Evolutionary conservation across 2,113 vertebrate species (phyloP).

Genomic region (Sitta europaea): DNA sequence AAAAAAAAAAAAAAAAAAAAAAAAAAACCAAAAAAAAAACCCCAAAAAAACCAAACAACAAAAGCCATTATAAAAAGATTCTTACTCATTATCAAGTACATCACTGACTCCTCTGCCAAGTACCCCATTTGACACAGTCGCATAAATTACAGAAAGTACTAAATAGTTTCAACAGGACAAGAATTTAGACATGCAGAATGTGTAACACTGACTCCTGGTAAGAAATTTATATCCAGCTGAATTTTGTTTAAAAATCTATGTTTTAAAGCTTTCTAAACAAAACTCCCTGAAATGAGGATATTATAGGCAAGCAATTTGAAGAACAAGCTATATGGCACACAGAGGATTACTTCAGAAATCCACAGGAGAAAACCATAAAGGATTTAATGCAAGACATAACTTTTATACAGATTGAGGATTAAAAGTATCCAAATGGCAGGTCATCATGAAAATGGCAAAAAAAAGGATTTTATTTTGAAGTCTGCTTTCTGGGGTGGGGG

Average conservation of each 20-base stretch:
- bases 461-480: background rate
- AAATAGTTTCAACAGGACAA: background rate
- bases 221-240: background rate
- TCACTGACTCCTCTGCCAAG: background rate
- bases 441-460: constrained; percentile 2
- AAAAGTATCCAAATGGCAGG: background rate
- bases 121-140: background rate
- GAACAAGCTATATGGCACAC: background rate
- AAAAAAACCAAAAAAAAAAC: no score
- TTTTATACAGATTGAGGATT: constrained; percentile 46
- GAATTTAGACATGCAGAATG: background rate
- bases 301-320: background rate
- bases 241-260: background rate
- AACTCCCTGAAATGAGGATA: background rate
- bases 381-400: constrained; percentile 26
- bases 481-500: background rate
- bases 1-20: background rate
- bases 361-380: background rate
- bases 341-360: constrained; percentile 26
- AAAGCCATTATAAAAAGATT: background rate
- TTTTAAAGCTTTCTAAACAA: background rate
- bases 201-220: background rate
- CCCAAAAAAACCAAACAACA: background rate
- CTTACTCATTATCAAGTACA: background rate
- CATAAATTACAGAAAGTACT: background rate